Evolutionary conservation across 2,797 vertebrate genomes (phyloP).

Genomic region (Numenius phaeopus): DNA sequence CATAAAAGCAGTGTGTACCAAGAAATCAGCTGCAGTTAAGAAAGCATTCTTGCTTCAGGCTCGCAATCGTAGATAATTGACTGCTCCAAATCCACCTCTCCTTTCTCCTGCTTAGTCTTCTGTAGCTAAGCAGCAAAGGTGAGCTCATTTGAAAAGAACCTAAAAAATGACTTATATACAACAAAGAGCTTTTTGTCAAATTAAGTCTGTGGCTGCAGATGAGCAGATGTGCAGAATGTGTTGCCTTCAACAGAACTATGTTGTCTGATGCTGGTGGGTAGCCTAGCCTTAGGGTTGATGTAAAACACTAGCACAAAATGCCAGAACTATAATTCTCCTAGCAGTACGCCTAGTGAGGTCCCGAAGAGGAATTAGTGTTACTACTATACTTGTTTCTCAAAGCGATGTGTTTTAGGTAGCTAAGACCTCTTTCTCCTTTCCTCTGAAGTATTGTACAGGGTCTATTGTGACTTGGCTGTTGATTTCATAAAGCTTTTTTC

Average conservation of each 20-base stretch:
- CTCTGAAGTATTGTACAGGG: neutral
- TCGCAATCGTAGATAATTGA: neutral
- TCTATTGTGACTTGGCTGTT: neutral
- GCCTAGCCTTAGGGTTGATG: neutral
- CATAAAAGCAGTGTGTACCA: neutral
- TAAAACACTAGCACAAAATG: neutral
- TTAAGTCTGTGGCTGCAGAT: neutral
- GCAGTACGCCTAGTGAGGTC: neutral
- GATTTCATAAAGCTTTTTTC: neutral
- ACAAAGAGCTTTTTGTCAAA: neutral
- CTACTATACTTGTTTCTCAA: neutral
- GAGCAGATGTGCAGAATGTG: rapidly evolving
- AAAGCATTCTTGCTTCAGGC: neutral
- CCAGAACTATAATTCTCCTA: neutral
- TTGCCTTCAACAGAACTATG: neutral
- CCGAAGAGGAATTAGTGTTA: neutral
- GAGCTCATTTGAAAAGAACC: neutral
- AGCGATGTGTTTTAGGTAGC: neutral
- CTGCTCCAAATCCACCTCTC: neutral
- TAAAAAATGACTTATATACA: neutral
- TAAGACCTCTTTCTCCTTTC: neutral
- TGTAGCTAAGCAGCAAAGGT: neutral
- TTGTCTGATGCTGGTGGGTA: rapidly evolving
- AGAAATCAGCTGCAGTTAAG: neutral
- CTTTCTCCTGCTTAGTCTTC: neutral